A percentile compares a stretch with the other conserved stretches of the same genome.
phyloP scores from a whole-genome alignment of 2,797 vertebrate genomes.

The Anniella stebbinsi region DNA sequence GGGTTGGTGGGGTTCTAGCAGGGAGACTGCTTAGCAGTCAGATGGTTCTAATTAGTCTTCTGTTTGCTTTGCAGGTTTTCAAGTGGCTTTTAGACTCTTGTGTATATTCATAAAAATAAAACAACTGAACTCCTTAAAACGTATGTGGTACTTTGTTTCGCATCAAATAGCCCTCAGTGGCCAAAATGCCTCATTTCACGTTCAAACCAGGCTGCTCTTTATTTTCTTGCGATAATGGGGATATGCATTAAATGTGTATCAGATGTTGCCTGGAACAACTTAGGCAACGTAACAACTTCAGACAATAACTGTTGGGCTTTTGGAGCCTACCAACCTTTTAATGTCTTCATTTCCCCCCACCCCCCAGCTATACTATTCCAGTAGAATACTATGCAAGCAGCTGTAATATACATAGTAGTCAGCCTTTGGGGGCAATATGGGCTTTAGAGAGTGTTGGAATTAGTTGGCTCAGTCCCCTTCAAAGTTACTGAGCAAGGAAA shows the following conservation, averaged over 20 bases:
- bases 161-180: background rate
- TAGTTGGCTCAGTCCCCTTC: no score
- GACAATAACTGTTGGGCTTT: background rate
- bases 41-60: slow-evolving; percentile 23
- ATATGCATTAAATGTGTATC: no score
- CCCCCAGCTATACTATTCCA: background rate
- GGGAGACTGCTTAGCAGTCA: no score
- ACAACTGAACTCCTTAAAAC: slow-evolving; percentile 19
- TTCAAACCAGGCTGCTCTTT: background rate
- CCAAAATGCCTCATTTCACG: background rate
- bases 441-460: no score
- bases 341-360: no score
- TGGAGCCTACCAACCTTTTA: no score
- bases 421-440: no score
- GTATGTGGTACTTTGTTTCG: background rate
- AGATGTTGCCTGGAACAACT: no score
- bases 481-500: background rate
- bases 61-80: slow-evolving; percentile 69
- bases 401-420: no score
- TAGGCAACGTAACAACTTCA: background rate
- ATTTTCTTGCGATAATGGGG: no score
- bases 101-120: slow-evolving; percentile 77
- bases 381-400: background rate
- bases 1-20: background rate
- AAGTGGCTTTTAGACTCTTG: background rate